These are phyloP conservation scores for Tenodera sinensis DNA, from an alignment of 2,888 invertebrate genomes.

Conservation along the genomic window DNA sequence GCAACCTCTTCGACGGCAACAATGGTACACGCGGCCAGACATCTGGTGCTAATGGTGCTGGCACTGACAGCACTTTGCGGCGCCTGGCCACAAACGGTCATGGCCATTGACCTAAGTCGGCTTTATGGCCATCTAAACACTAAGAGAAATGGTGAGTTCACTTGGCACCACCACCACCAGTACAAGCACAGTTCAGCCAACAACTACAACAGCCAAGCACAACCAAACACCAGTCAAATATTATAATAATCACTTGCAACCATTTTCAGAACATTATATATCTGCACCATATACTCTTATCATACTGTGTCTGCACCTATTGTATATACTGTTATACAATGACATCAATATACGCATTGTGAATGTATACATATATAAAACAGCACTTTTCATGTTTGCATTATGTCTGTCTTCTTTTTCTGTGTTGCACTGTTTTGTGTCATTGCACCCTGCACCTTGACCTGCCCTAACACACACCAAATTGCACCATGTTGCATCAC, in stretches of 20 bases:
- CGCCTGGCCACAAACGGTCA: constrained; percentile 61
- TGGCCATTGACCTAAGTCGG: constrained; percentile 75
- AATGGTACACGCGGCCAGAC: constrained; percentile 13
- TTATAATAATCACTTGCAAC: background rate
- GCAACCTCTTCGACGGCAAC: background rate
- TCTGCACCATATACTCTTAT: background rate
- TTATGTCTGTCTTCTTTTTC: background rate
- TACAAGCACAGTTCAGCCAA: background rate
- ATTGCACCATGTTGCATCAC: background rate
- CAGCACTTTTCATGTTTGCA: background rate
- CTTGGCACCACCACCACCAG: background rate
- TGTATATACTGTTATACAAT: background rate
- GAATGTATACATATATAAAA: background rate
- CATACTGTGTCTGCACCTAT: background rate
- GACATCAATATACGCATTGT: background rate
- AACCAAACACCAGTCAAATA: constrained; percentile 5
- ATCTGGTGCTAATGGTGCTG: constrained; percentile 37
- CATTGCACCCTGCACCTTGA: constrained; percentile 6
- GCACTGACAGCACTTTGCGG: constrained; percentile 52
- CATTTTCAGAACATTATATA: background rate
- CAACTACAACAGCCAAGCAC: constrained; percentile 7
- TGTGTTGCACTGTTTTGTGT: background rate
- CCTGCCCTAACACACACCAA: background rate
- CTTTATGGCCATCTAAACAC: constrained; percentile 73
- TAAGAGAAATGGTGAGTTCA: constrained; percentile 65